Conservation (phyloP, 2,888 invertebrate species). For the Drymonia ruficornis region DNA sequence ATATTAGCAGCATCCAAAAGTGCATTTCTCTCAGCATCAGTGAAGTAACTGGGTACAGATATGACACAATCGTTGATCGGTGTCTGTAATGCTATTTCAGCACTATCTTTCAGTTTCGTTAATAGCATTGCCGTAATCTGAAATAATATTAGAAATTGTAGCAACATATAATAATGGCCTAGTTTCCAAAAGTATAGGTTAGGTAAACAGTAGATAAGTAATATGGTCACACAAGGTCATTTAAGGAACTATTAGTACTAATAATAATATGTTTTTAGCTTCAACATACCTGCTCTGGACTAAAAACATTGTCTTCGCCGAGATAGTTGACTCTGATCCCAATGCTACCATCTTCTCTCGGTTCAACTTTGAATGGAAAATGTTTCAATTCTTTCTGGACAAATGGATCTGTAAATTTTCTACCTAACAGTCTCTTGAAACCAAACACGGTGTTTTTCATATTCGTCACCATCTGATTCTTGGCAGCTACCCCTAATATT, state of each 20-base stretch:
- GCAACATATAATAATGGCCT: conserved; percentile 8
- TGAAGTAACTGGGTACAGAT: conserved; percentile 96
- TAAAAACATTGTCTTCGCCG: conserved; percentile 93
- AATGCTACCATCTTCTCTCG: conserved; percentile 91
- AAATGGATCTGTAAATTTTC: conserved; percentile 94
- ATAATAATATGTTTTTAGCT: too few species aligned
- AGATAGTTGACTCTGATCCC: conserved; percentile 96
- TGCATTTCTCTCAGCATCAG: conserved; percentile 97
- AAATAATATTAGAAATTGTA: conserved; percentile 19
- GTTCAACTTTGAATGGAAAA: conserved; percentile 92
- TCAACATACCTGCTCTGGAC: conserved; percentile 90
- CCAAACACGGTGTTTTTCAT: conserved; percentile 98
- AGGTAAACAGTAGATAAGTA: neutral
- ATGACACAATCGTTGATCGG: conserved; percentile 98
- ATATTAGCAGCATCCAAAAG: conserved; percentile 96
- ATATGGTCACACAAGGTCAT: neutral
- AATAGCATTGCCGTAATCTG: conserved; percentile 96
- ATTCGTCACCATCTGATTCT: conserved; percentile 98
- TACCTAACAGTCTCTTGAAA: conserved; percentile 96
- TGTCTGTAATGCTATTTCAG: conserved; percentile 93
- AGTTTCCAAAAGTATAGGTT: conserved; percentile 4
- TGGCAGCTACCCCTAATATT: conserved; percentile 97
- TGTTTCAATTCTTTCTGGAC: conserved; percentile 93
- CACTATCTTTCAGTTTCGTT: conserved; percentile 97
- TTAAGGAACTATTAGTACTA: neutral